A percentile compares a stretch with the other conserved stretches of the same genome.
Conservation (phyloP, 2,113 vertebrate species). For the Condylura cristata region DNA sequence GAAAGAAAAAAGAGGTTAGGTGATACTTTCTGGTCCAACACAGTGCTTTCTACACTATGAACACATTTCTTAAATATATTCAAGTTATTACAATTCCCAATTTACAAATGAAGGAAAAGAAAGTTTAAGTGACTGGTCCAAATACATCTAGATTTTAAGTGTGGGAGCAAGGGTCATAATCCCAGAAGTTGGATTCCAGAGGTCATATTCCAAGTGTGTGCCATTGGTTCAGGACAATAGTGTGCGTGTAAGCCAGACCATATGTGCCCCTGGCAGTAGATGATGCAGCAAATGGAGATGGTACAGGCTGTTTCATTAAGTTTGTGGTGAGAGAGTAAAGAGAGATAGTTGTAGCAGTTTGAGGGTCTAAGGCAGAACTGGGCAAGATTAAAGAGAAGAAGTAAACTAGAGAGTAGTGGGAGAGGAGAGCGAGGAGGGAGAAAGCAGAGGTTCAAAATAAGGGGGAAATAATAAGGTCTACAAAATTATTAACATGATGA, state of each 20-base stretch:
- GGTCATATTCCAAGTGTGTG: neutral
- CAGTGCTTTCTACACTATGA: neutral
- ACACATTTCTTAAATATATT: neutral
- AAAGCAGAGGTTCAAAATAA: neutral
- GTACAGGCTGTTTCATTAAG: neutral
- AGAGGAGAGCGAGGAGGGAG: neutral
- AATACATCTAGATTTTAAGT: neutral
- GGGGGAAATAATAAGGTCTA: neutral
- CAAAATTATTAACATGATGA: neutral
- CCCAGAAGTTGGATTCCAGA: neutral
- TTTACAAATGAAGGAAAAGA: neutral
- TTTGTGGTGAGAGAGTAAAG: neutral
- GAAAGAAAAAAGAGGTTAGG: neutral
- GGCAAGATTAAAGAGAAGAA: neutral
- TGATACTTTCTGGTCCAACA: neutral
- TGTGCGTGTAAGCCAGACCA: neutral
- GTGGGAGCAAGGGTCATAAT: neutral
- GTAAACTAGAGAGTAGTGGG: neutral
- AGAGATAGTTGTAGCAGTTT: neutral
- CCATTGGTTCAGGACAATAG: no score
- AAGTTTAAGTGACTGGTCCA: neutral
- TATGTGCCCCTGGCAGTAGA: neutral
- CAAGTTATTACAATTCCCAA: neutral
- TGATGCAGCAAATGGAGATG: fast-evolving
- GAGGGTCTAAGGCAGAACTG: neutral